phyloP scores from a whole-genome alignment of 2,888 invertebrate species.

The Limnephilus lunatus region DNA sequence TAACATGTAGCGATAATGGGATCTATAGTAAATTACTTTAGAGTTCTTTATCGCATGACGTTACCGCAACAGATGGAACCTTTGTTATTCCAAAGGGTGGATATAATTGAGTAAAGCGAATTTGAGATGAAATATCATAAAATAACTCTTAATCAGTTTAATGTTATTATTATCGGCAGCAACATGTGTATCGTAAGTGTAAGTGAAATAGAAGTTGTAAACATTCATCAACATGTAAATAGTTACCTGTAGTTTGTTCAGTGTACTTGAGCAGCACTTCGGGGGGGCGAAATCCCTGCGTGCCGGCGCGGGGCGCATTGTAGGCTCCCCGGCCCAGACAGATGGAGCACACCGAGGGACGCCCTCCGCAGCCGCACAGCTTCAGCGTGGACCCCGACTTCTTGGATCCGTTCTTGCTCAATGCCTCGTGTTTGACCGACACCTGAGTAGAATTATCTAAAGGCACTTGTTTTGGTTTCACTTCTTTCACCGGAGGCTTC shows the following conservation, averaged over 20 bases:
- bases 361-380: constrained; percentile 83
- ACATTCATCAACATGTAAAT: not conserved
- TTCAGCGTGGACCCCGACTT: constrained; percentile 50
- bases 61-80: too few species aligned
- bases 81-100: too few species aligned
- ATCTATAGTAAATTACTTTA: too few species aligned
- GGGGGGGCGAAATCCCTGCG: constrained; percentile 93
- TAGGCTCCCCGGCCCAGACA: constrained; percentile 82
- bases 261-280: constrained; percentile 89
- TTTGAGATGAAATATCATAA: too few species aligned
- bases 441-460: constrained; percentile 53
- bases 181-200: too few species aligned
- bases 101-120: too few species aligned
- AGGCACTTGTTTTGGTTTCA: constrained; percentile 37
- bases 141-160: too few species aligned
- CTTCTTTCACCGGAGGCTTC: constrained; percentile 28
- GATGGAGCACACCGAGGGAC: constrained; percentile 82
- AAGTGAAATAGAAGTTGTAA: constrained; percentile 6
- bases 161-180: not conserved
- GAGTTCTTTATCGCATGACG: too few species aligned
- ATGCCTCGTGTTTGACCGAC: constrained; percentile 49
- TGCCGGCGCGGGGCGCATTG: constrained; percentile 89
- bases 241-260: constrained; percentile 84
- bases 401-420: constrained; percentile 45
- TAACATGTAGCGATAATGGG: too few species aligned